Evolutionary conservation across 2,888 invertebrate genomes (phyloP).

Genomic region (Hyposoter dolosus): DNA sequence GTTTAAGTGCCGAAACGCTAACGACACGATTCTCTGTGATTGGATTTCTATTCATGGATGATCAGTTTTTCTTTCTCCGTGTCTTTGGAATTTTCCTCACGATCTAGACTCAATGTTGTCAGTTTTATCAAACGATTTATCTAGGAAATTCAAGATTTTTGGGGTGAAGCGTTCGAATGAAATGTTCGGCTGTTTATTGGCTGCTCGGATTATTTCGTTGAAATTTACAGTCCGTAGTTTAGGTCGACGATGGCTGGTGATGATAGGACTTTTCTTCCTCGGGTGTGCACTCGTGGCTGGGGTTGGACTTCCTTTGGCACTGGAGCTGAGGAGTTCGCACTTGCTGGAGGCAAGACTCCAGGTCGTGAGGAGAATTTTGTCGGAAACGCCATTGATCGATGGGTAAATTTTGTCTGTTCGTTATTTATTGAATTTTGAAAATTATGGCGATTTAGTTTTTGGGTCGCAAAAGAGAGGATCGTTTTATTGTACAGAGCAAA

Average conservation of each 20-base stretch:
- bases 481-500: too few species aligned
- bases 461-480: too few species aligned
- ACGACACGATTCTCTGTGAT: slow-evolving; percentile 61
- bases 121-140: background rate
- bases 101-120: background rate
- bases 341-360: slow-evolving; percentile 86
- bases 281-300: slow-evolving; percentile 83
- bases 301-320: slow-evolving; percentile 85
- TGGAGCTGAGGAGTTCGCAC: slow-evolving; percentile 87
- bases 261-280: slow-evolving; percentile 80
- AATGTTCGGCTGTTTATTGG: too few species aligned
- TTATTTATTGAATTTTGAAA: too few species aligned
- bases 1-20: slow-evolving; percentile 29
- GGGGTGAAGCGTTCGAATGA: too few species aligned
- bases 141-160: background rate
- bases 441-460: too few species aligned
- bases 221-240: slow-evolving; percentile 64
- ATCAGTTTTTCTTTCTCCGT: slow-evolving; percentile 35
- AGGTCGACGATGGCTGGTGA: slow-evolving; percentile 80
- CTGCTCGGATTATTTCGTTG: background rate
- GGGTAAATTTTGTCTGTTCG: too few species aligned
- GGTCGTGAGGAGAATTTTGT: slow-evolving; percentile 86
- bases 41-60: slow-evolving; percentile 76
- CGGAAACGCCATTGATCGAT: slow-evolving; percentile 87
- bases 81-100: too few species aligned